Evolutionary conservation across 2,113 vertebrate species (phyloP).

Genomic region (Larimichthys crocea): DNA sequence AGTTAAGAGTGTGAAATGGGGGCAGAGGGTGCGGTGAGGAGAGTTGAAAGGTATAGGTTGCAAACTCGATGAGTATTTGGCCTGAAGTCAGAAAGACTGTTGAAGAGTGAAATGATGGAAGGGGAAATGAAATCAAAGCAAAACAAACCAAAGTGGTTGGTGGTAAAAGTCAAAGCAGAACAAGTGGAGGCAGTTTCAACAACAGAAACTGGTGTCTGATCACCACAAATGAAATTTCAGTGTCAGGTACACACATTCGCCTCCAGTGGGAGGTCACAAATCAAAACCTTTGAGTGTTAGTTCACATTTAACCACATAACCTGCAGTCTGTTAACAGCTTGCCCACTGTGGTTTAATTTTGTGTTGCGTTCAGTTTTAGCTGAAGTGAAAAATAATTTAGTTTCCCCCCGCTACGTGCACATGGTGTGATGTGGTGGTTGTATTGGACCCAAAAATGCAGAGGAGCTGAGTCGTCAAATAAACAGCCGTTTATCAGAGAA

Average conservation of each 20-base stretch:
- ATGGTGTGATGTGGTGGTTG: no score
- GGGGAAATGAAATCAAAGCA: conserved; percentile 21
- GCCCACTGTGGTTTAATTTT: not conserved
- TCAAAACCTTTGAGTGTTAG: not conserved
- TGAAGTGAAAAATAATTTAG: no score
- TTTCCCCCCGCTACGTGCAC: no score
- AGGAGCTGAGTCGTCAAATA: no score
- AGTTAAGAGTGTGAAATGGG: conserved; percentile 24
- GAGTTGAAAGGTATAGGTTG: not conserved
- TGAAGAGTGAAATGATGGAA: conserved; percentile 12
- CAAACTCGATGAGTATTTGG: conserved; percentile 4
- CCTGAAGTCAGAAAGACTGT: conserved; percentile 15
- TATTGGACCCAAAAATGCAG: no score
- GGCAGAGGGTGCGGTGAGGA: not conserved
- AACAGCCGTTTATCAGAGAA: no score
- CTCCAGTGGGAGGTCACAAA: not conserved
- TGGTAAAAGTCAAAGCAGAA: conserved; percentile 11
- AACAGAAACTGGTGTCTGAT: not conserved
- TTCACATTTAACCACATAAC: no score
- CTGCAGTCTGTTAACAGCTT: no score
- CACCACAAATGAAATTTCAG: not conserved
- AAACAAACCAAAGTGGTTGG: not conserved
- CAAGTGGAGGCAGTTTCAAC: not conserved
- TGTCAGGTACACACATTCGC: not conserved
- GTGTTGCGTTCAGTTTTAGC: not conserved